These are phyloP conservation scores for Leguminivora glycinivorella DNA, from an alignment of 1,140 invertebrate genomes.

Conservation along the genomic window DNA sequence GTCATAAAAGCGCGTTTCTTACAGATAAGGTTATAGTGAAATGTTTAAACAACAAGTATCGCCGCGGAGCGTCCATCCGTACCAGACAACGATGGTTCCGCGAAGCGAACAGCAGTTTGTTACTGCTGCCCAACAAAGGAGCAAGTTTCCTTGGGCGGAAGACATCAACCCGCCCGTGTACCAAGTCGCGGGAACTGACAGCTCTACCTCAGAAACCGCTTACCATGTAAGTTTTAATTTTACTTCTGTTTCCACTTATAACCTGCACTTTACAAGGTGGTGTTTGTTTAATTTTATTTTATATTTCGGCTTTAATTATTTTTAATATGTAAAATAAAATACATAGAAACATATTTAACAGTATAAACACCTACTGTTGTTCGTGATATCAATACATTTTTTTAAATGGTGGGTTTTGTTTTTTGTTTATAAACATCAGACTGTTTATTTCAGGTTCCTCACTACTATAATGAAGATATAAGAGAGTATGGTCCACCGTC, in stretches of 20 bases:
- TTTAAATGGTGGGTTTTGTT: too few species aligned
- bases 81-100: constrained; percentile 75
- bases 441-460: constrained; percentile 61
- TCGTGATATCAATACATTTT: too few species aligned
- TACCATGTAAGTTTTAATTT: constrained; percentile 59
- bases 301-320: too few species aligned
- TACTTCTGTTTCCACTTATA: not conserved
- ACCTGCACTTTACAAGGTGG: constrained; percentile 27
- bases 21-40: constrained; percentile 38
- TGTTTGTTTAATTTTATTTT: not conserved
- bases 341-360: too few species aligned
- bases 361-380: too few species aligned
- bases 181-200: constrained; percentile 70
- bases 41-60: constrained; percentile 77
- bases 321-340: too few species aligned
- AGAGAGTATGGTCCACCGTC: constrained; percentile 66
- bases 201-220: constrained; percentile 71
- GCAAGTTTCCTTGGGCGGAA: constrained; percentile 74
- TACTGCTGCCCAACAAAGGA: constrained; percentile 68
- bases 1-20: constrained; percentile 24
- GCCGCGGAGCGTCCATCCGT: constrained; percentile 71
- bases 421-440: too few species aligned
- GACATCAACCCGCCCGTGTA: constrained; percentile 64
- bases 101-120: constrained; percentile 70
- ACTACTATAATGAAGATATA: constrained; percentile 60